Evolutionary conservation across 2,888 invertebrate genomes (phyloP), one percentile per base, ranked within the genome.

Genomic region (Aleiodes testaceus): DNA sequence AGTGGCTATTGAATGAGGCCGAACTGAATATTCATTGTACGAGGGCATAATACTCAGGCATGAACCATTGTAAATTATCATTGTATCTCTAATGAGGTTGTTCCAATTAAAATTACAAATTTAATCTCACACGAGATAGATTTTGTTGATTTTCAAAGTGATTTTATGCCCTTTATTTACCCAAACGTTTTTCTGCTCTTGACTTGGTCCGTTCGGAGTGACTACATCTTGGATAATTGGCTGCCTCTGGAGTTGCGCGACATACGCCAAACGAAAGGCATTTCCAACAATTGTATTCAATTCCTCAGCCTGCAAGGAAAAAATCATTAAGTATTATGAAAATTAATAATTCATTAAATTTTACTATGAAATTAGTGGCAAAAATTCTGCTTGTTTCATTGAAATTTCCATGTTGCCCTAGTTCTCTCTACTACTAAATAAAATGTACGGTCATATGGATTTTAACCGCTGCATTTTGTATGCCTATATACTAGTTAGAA

Each of bases 181-280:
- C 86, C 85, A 86, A 76, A 83, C 80, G 78, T 81, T 82, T 74
- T 84, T 81, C 70, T 81, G 82, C 73, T 86, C 84, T 68, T 79
- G 81, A 74, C 82, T 86, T 78, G 85, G 84, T 79, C 85, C 87
- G 81, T 90, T 90, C 72, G 90, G 88, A 81, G 91, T 90, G 87
- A 93, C 93, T 87, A 93, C 93, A 88, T 93, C 92, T 87, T 93
- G 92, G 83, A 91, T 88, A 80, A 89, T 89, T 76, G 91, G 90
- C 80, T 90, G 90, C 84, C 91, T 90, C 89, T 94, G 94, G 87
- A 94, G 90, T 89, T 95, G 94, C 85, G 93, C 93, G 85, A 95
- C 94, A 90, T 95, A 95, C 85, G 96, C 95, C 93, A 95, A 94
- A 88, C 95, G 94, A 91, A 96, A 95, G 86, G 95, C 95, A 93